phyloP scores from a whole-genome alignment of 2,888 invertebrate genomes.

The Carabus problematicus region DNA sequence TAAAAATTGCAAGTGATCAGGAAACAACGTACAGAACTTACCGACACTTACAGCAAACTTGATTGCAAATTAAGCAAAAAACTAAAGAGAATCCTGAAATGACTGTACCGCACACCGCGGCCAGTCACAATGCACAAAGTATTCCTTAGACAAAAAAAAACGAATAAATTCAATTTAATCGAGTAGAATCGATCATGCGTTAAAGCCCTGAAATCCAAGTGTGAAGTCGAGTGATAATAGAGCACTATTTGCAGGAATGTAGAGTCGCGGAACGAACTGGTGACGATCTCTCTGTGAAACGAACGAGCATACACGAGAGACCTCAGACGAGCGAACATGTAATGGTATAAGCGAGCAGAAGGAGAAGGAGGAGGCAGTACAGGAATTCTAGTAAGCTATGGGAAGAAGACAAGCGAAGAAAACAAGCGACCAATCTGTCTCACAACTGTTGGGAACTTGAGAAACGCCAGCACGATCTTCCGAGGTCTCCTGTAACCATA shows the following conservation, averaged over 20 bases:
- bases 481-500: constrained; percentile 13
- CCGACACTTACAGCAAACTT: not conserved
- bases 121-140: constrained; percentile 19
- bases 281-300: no score
- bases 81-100: constrained; percentile 13
- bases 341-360: not conserved
- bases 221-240: constrained; percentile 34
- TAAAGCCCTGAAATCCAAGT: constrained; percentile 30
- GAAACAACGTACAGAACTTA: constrained; percentile 1
- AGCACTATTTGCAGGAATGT: constrained; percentile 29
- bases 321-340: no score
- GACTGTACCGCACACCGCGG: constrained; percentile 6
- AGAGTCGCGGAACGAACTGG: not conserved
- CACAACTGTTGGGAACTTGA: constrained; percentile 9
- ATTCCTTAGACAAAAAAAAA: constrained; percentile 22
- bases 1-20: constrained; percentile 7
- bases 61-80: constrained; percentile 20
- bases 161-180: constrained; percentile 40
- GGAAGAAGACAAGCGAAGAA: constrained; percentile 17
- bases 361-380: constrained; percentile 2
- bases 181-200: constrained; percentile 38
- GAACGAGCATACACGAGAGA: no score
- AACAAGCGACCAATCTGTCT: constrained; percentile 37
- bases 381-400: constrained; percentile 4
- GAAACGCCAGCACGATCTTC: not conserved